phyloP scores from a whole-genome alignment of 2,113 vertebrate genomes.

The Oncorhynchus masou region DNA sequence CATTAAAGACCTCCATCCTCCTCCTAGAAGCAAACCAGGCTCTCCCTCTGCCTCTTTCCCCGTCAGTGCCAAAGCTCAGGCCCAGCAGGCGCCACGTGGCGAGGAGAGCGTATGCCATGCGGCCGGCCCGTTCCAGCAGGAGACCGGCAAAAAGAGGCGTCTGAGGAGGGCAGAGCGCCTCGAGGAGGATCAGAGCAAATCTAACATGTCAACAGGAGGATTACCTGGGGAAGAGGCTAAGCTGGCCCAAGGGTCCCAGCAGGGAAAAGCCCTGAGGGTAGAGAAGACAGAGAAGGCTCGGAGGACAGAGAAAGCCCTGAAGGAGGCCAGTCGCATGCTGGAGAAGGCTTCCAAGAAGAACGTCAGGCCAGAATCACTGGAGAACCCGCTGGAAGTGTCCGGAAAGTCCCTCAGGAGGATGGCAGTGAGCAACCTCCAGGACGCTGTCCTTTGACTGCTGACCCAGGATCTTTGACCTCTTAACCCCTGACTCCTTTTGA shows the following conservation, averaged over 20 bases:
- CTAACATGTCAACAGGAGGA: conserved; percentile 58
- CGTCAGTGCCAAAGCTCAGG: conserved; percentile 9
- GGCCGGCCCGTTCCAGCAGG: conserved; percentile 19
- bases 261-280: conserved; percentile 50
- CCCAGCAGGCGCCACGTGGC: not conserved
- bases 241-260: conserved; percentile 38
- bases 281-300: too few relatives aligned
- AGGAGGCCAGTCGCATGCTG: conserved; percentile 57
- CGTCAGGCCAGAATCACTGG: not conserved
- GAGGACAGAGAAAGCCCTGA: conserved; percentile 34
- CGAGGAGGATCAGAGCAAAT: conserved; percentile 66
- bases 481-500: not conserved
- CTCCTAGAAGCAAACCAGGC: conserved; percentile 27
- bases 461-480: too few relatives aligned
- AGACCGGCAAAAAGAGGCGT: conserved; percentile 42
- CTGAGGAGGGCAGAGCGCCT: conserved; percentile 60
- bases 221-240: conserved; percentile 59
- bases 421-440: conserved; percentile 59
- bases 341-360: conserved; percentile 65
- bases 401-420: conserved; percentile 52
- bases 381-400: conserved; percentile 15
- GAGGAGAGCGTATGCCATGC: conserved; percentile 18
- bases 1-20: conserved; percentile 29
- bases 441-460: conserved; percentile 45
- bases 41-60: conserved; percentile 25